These are phyloP conservation scores for Acanthochromis polyacanthus DNA, from an alignment of 2,113 vertebrate genomes.

Conservation along the genomic window DNA sequence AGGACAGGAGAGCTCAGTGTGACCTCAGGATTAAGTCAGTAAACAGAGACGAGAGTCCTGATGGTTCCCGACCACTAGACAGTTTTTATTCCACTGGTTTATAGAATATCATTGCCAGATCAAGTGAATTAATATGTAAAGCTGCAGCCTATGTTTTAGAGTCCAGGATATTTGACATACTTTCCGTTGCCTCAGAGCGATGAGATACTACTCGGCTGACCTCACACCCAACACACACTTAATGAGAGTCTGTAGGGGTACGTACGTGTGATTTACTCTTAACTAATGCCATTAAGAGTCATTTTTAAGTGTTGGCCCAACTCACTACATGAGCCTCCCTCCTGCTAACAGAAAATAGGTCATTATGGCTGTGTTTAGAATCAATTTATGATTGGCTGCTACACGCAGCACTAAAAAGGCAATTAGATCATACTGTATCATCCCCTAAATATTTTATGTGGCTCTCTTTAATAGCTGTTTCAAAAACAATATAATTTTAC, in stretches of 20 bases:
- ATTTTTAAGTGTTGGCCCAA: conserved; percentile 4
- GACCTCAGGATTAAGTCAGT: background rate
- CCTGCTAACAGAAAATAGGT: conserved; percentile 26
- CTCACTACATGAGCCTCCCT: background rate
- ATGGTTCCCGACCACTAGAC: background rate
- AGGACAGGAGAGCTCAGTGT: background rate
- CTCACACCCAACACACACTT: background rate
- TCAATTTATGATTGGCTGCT: conserved; percentile 7
- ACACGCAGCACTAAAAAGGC: background rate
- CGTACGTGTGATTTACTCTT: background rate
- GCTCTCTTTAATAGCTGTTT: conserved; percentile 23
- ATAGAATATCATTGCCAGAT: conserved; percentile 13
- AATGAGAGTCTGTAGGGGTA: background rate
- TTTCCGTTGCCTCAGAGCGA: conserved; percentile 18
- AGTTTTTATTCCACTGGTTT: background rate
- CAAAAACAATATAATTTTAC: conserved; percentile 22
- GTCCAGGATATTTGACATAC: conserved; percentile 9
- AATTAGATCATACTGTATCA: conserved; percentile 10
- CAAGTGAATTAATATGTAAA: conserved; percentile 20
- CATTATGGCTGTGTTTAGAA: conserved; percentile 15
- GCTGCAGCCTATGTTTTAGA: conserved; percentile 3
- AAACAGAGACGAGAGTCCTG: background rate
- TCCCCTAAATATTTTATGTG: conserved; percentile 9
- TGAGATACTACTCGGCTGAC: background rate
- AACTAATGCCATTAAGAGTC: background rate